phyloP scores from a whole-genome alignment of 2,888 invertebrate genomes.

The Lydus trimaculatus region DNA sequence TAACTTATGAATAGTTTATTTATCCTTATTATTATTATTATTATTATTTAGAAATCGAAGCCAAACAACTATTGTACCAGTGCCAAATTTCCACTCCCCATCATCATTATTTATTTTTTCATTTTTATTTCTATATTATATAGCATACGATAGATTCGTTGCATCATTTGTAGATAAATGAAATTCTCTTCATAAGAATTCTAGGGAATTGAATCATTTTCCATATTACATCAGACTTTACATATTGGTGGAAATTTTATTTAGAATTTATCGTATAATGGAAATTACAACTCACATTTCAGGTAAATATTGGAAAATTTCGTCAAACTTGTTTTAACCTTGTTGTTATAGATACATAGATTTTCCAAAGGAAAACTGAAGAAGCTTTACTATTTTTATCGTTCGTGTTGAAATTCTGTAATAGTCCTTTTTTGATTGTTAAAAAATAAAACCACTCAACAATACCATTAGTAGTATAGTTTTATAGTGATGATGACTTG shows the following conservation, averaged over 20 bases:
- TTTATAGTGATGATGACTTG: too few species aligned
- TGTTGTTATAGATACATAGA: not conserved
- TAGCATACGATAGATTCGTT: not conserved
- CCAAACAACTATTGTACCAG: constrained; percentile 1
- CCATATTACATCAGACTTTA: not conserved
- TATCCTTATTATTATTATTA: too few species aligned
- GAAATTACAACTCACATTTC: not conserved
- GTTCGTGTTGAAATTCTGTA: not conserved
- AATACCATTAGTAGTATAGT: too few species aligned
- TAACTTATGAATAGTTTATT: not conserved
- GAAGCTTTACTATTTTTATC: not conserved
- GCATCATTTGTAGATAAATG: not conserved
- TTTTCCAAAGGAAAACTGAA: not conserved
- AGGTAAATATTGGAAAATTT: not conserved
- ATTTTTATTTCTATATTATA: not conserved
- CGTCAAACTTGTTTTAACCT: not conserved
- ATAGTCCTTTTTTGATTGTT: too few species aligned
- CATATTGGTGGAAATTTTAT: not conserved
- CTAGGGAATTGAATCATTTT: not conserved
- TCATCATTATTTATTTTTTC: not conserved
- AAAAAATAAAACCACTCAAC: too few species aligned
- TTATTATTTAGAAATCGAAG: not conserved
- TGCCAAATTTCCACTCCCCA: not conserved
- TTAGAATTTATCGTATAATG: not conserved
- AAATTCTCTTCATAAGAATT: too few species aligned